A percentile compares a stretch with the other conserved stretches of the same genome.
Evolutionary conservation across 2,888 invertebrate species (phyloP).

Genomic region (Chaetogeoica ovagalla): DNA sequence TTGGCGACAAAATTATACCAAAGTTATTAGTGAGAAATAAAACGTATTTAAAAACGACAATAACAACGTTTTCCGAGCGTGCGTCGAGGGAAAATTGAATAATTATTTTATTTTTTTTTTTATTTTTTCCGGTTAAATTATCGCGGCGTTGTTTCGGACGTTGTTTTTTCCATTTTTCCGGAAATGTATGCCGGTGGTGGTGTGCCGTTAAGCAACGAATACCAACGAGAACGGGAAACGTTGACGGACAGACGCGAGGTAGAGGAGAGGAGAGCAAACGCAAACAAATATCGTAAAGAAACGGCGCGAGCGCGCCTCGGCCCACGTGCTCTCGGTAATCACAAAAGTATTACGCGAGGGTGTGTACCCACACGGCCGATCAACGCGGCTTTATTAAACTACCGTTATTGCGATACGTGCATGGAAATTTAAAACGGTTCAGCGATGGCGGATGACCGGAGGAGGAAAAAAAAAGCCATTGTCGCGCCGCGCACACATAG

Average conservation of each 20-base stretch:
- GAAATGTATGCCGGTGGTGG: background rate
- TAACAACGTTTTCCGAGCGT: too few species aligned
- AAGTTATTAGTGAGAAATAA: too few species aligned
- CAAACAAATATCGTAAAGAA: conserved; percentile 23
- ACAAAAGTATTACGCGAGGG: conserved; percentile 31
- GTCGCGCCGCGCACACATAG: background rate
- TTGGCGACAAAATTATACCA: too few species aligned
- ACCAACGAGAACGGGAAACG: background rate
- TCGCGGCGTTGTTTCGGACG: too few species aligned
- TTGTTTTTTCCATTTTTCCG: background rate
- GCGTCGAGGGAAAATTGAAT: too few species aligned
- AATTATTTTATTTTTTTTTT: too few species aligned
- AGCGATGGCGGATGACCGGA: too few species aligned
- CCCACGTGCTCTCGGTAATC: background rate
- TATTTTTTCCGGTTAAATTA: too few species aligned
- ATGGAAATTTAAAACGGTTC: conserved; percentile 1
- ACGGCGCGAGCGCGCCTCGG: background rate
- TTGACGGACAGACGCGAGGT: background rate
- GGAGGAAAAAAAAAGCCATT: conserved; percentile 37
- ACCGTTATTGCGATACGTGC: conserved; percentile 45
- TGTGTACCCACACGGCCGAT: background rate
- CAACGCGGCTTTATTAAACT: conserved; percentile 35
- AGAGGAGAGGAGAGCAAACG: too few species aligned
- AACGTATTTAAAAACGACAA: too few species aligned
- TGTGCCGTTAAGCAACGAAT: background rate